These are phyloP conservation scores for Paratrypauchen microcephalus DNA, from an alignment of 2,797 vertebrate species.

Conservation along the genomic window DNA sequence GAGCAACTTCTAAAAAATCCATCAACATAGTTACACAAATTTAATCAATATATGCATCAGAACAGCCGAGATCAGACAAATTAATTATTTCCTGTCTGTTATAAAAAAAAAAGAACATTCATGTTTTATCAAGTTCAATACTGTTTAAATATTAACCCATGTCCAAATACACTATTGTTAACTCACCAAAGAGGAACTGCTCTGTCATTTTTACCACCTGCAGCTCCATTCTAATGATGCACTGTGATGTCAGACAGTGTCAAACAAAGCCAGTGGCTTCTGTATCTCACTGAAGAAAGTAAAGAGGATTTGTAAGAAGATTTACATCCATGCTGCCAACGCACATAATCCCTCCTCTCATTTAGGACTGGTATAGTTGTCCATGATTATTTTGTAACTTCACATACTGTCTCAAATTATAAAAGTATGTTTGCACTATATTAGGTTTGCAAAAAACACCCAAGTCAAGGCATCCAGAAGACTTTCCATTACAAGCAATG, in stretches of 20 bases:
- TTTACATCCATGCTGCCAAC: conserved; percentile 39
- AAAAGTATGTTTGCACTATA: background rate
- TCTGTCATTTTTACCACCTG: background rate
- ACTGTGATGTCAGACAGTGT: background rate
- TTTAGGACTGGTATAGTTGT: background rate
- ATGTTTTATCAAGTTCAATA: conserved; percentile 3
- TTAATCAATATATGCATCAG: background rate
- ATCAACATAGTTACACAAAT: background rate
- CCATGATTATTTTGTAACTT: background rate
- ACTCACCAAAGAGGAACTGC: conserved; percentile 24
- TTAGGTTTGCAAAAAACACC: background rate
- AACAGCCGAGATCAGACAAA: background rate
- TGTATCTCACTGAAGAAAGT: conserved; percentile 35
- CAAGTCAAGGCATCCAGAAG: background rate
- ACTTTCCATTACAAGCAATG: background rate
- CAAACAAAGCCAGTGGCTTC: conserved; percentile 6
- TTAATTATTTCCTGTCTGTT: conserved; percentile 1
- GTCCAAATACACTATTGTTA: conserved; percentile 28
- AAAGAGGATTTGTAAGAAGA: conserved; percentile 72
- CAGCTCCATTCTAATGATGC: background rate
- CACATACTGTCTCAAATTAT: background rate
- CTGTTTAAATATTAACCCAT: conserved; percentile 29
- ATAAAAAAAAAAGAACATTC: background rate
- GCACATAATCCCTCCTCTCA: conserved; percentile 31
- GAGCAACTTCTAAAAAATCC: background rate